Evolutionary conservation across 2,888 invertebrate genomes (phyloP).

Genomic region (Drymonia ruficornis): DNA sequence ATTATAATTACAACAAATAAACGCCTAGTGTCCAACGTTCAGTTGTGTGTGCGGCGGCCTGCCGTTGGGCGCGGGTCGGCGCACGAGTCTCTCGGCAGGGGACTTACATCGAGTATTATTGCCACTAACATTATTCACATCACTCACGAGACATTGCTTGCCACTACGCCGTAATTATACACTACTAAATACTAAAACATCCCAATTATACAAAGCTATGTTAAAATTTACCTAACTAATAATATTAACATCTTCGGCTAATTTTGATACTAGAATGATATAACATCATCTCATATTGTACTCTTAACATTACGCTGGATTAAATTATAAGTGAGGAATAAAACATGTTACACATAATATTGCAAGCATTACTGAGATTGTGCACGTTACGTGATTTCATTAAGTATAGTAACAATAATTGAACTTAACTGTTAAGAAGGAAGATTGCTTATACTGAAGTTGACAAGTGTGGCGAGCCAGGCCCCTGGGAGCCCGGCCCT

Average conservation of each 20-base stretch:
- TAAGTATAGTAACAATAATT: conserved; percentile 57
- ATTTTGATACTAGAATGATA: conserved; percentile 86
- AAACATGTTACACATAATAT: conserved; percentile 77
- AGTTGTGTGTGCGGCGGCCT: conserved; percentile 50
- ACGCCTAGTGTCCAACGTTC: conserved; percentile 75
- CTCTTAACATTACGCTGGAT: conserved; percentile 84
- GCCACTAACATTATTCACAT: conserved; percentile 74
- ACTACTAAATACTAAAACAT: conserved; percentile 84
- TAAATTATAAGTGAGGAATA: conserved; percentile 79
- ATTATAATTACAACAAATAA: conserved; percentile 84
- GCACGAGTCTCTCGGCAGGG: conserved; percentile 66
- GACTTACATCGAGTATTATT: conserved; percentile 81
- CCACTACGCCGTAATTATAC: conserved; percentile 76
- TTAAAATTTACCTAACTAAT: conserved; percentile 84
- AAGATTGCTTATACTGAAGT: conserved; percentile 73
- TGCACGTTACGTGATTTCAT: conserved; percentile 77
- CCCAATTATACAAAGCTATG: conserved; percentile 85
- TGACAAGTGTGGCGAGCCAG: conserved; percentile 41
- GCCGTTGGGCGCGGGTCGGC: conserved; percentile 29
- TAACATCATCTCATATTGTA: conserved; percentile 84
- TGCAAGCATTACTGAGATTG: conserved; percentile 85
- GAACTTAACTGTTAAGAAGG: conserved; percentile 63
- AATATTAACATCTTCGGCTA: conserved; percentile 85
- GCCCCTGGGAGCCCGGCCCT: conserved; percentile 34
- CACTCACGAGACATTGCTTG: conserved; percentile 76